These are phyloP conservation scores for Leucoraja ocellata DNA, from an alignment of 2,797 vertebrate genomes.

Conservation along the genomic window DNA sequence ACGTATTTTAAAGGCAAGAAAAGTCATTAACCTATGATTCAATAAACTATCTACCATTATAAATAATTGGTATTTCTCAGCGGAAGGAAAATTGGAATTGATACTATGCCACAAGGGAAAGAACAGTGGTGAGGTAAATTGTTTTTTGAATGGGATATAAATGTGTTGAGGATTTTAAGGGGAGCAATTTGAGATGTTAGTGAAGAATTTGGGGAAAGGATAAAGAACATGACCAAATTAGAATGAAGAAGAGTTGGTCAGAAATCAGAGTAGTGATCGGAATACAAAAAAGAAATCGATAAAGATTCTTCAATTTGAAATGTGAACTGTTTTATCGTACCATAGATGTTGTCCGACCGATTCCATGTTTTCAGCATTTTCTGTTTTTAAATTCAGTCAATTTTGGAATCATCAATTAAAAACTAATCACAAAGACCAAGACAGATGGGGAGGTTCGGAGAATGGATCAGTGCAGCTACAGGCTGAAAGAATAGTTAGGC, in stretches of 20 bases:
- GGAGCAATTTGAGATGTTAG: neutral
- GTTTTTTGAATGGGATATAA: neutral
- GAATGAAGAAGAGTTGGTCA: neutral
- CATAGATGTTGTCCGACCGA: too few species aligned
- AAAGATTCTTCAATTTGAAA: too few species aligned
- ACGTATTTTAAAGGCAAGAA: neutral
- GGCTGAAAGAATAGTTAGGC: too few species aligned
- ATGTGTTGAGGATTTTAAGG: neutral
- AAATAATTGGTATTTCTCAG: neutral
- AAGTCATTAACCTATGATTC: neutral
- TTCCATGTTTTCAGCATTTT: too few species aligned
- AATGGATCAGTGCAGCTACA: neutral
- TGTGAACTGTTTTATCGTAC: too few species aligned
- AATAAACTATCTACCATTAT: neutral
- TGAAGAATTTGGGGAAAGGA: neutral
- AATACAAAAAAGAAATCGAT: too few species aligned
- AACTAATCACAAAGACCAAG: neutral
- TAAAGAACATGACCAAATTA: neutral
- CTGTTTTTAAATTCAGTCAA: neutral
- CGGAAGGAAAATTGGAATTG: neutral
- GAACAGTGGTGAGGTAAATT: neutral
- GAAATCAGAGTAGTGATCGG: neutral
- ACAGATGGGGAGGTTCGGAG: neutral
- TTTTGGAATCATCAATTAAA: too few species aligned
- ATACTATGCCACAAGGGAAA: neutral